Evolutionary conservation across 1,140 invertebrate species (phyloP).

Genomic region (Tenebrio molitor): DNA sequence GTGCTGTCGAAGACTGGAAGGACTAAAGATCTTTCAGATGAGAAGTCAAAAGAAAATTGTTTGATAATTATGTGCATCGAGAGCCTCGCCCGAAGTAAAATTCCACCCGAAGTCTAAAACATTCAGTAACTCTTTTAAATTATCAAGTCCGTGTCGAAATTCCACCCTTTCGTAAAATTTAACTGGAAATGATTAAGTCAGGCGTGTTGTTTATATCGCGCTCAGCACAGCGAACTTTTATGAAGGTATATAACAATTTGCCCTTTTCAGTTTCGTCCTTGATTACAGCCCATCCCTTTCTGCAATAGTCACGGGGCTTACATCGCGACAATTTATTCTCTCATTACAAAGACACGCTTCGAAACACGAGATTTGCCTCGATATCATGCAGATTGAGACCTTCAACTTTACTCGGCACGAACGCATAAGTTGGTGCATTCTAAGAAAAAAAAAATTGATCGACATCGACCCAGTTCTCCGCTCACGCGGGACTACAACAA

Average conservation of each 20-base stretch:
- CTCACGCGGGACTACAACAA: slow-evolving; percentile 28
- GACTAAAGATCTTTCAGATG: too few relatives aligned
- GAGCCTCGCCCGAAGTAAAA: too few relatives aligned
- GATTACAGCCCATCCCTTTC: slow-evolving; percentile 26
- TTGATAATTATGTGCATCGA: too few relatives aligned
- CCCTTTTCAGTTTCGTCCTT: slow-evolving; percentile 15
- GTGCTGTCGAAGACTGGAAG: too few relatives aligned
- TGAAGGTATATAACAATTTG: background rate
- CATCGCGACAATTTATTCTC: slow-evolving; percentile 41
- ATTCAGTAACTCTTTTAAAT: too few relatives aligned
- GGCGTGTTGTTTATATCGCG: slow-evolving; percentile 21
- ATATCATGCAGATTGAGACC: slow-evolving; percentile 40
- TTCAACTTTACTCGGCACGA: slow-evolving; percentile 37
- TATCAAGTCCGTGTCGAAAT: slow-evolving; percentile 3
- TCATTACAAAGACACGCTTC: slow-evolving; percentile 40
- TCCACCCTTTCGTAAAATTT: slow-evolving; percentile 28
- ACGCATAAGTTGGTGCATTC: slow-evolving; percentile 6
- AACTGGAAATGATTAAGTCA: slow-evolving; percentile 25
- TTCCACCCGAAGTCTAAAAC: too few relatives aligned
- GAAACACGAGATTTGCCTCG: slow-evolving; percentile 22
- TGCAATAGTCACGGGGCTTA: slow-evolving; percentile 33
- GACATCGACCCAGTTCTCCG: slow-evolving; percentile 42
- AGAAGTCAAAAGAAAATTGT: too few relatives aligned
- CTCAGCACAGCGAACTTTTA: slow-evolving; percentile 12
- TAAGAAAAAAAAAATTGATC: slow-evolving; percentile 12